A percentile compares a stretch with the other conserved stretches of the same genome.
phyloP scores from a whole-genome alignment of 2,113 vertebrate species.

The Lagopus muta region DNA sequence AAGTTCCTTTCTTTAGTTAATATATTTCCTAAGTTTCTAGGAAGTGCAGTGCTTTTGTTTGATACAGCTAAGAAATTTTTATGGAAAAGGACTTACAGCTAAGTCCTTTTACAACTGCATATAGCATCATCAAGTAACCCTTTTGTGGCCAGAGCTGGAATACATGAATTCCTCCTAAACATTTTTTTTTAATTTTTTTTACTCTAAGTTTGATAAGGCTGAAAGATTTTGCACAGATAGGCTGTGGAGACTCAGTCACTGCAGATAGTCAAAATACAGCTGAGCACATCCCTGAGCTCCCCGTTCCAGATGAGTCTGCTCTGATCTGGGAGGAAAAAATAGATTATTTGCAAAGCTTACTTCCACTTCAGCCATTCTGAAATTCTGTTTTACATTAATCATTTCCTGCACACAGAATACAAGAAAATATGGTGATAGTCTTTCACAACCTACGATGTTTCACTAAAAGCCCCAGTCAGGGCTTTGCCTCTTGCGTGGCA shows the following conservation, averaged over 20 bases:
- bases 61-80: background rate
- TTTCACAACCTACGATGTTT: background rate
- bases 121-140: background rate
- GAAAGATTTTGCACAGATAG: background rate
- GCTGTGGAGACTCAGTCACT: background rate
- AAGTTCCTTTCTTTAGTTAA: background rate
- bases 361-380: background rate
- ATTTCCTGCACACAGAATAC: background rate
- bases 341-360: background rate
- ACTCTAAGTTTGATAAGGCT: background rate
- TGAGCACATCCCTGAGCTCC: background rate
- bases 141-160: background rate
- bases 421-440: background rate
- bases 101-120: background rate
- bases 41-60: background rate
- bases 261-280: background rate
- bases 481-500: background rate
- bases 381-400: background rate
- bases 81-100: too few relatives aligned
- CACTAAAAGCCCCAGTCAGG: background rate
- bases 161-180: background rate
- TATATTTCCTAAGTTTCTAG: background rate
- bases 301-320: background rate
- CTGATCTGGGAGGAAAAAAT: rapidly evolving
- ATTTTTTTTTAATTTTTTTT: background rate